A percentile compares a stretch with the other conserved stretches of the same genome.
Evolutionary conservation across 2,113 vertebrate genomes (phyloP).

Genomic region (Datnioides undecimradiatus): DNA sequence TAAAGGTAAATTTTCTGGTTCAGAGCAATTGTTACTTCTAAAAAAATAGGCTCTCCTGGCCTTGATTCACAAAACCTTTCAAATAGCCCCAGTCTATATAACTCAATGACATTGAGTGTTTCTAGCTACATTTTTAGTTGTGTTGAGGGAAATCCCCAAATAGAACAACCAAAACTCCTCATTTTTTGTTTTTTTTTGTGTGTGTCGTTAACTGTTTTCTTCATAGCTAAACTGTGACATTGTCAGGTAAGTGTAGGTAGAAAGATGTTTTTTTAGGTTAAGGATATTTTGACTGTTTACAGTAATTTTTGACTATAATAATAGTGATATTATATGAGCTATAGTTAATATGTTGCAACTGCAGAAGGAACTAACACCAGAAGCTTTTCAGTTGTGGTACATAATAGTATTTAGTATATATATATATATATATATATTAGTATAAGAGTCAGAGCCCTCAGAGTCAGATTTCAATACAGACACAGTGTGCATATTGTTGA

Average conservation of each 20-base stretch:
- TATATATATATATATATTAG: no score
- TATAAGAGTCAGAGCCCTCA: neutral
- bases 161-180: neutral
- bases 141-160: neutral
- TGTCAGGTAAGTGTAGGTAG: no score
- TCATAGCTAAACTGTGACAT: no score
- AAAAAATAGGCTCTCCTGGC: neutral
- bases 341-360: neutral
- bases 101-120: neutral
- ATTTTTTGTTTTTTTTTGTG: neutral
- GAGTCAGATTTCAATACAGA: no score
- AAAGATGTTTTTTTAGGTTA: no score
- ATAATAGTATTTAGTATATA: neutral
- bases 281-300: no score
- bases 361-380: neutral
- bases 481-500: no score
- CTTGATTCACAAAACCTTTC: neutral
- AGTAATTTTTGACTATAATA: no score
- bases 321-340: no score
- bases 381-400: neutral
- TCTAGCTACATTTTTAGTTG: neutral
- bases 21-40: neutral
- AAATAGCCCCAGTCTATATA: neutral
- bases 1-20: constrained; percentile 11
- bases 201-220: neutral